A percentile compares a stretch with the other conserved stretches of the same genome.
Evolutionary conservation across 2,797 vertebrate species (phyloP).

Genomic region (Melanotaenia maccullochi): DNA sequence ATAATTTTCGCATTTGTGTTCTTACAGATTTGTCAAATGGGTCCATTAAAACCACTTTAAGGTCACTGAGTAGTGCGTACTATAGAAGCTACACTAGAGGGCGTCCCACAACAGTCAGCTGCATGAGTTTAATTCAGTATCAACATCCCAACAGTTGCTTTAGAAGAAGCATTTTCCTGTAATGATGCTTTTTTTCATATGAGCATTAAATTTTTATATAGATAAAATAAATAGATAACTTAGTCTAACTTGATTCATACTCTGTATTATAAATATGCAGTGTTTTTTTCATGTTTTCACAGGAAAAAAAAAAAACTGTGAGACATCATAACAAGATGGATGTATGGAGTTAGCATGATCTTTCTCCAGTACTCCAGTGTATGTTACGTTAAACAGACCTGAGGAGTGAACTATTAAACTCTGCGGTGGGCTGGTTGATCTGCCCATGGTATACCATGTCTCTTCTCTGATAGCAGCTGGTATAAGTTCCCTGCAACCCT

Average conservation of each 20-base stretch:
- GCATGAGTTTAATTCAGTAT: not conserved
- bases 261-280: not conserved
- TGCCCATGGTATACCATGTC: not conserved
- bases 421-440: not conserved
- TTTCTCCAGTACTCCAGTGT: not conserved
- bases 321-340: too few species aligned
- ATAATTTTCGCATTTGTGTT: not conserved
- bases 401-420: not conserved
- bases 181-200: not conserved
- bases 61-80: not conserved
- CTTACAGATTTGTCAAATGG: not conserved
- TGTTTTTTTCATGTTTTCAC: not conserved
- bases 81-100: conserved; percentile 23
- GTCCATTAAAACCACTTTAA: not conserved
- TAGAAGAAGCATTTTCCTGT: not conserved
- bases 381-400: not conserved
- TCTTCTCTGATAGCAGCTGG: not conserved
- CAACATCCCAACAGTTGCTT: not conserved
- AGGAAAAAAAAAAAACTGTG: not conserved
- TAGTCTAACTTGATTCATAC: not conserved
- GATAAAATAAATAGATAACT: not conserved
- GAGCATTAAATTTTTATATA: not conserved
- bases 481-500: not conserved
- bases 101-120: not conserved
- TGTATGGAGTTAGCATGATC: not conserved